These are phyloP conservation scores for Oreochromis aureus DNA, from an alignment of 2,113 vertebrate species.

Conservation along the genomic window DNA sequence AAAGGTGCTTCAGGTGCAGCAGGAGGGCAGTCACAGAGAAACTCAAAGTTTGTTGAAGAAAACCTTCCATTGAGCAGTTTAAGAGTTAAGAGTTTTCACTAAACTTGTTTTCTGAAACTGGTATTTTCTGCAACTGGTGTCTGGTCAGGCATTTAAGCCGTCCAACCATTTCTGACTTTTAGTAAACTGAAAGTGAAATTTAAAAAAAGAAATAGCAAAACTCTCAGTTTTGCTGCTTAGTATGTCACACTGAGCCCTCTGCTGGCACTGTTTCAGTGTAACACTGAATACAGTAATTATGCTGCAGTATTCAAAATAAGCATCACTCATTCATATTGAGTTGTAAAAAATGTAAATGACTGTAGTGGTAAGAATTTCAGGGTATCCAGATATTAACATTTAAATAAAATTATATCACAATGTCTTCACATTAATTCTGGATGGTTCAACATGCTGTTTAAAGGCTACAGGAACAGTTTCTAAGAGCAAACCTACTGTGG, in stretches of 20 bases:
- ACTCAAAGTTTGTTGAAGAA: neutral
- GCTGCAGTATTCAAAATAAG: neutral
- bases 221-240: neutral
- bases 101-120: neutral
- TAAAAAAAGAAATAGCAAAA: neutral
- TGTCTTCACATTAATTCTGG: neutral
- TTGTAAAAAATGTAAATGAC: neutral
- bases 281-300: neutral
- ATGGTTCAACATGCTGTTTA: neutral
- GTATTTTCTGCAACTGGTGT: neutral
- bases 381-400: neutral
- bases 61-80: neutral
- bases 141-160: neutral
- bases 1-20: fast-evolving
- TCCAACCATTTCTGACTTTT: neutral
- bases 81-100: neutral
- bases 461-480: neutral
- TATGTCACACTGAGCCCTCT: neutral
- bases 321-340: neutral
- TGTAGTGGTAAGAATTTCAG: neutral
- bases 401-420: neutral
- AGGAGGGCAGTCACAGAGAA: neutral
- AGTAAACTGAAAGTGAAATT: neutral
- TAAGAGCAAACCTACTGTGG: too few species aligned
- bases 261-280: neutral